Evolutionary conservation across 2,113 vertebrate genomes (phyloP), one percentile per base, ranked within the genome.

Genomic region (Solea senegalensis): DNA sequence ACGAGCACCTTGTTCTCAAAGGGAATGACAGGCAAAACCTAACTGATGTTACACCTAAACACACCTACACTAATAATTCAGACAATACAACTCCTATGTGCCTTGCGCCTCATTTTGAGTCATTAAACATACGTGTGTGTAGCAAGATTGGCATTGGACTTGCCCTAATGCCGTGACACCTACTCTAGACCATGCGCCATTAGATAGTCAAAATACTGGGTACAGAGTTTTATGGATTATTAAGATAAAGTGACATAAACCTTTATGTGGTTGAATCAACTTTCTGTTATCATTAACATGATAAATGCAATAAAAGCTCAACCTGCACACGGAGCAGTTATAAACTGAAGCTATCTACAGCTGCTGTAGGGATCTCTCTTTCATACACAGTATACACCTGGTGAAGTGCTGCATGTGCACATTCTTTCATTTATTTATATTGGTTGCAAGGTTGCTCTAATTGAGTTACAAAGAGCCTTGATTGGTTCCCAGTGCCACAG

Each of bases 401-500:
- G 11, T 52, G n/a, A 72, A 83, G 53, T 82, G 84, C 79, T 84
- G 68, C 67, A 72, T 78, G 64, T 65, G 76, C 76, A 65, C 62
- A 21, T 69, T 76, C 64, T 60, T 59, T 71, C 69, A 83, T 76
- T 75, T 65, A 63, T 76, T 81, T 64, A 57, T 62, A 62, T 75
- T 80, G 72, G 77, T 88, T 67, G 61, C 75, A 73, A 87, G 75
- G 79, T 85, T 80, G 66, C 65, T 82, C 65, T 76, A 80, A 81
- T 79, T 44, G 39, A 67, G 72, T 83, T 76, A 82, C 61, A 60
- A 58, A 84, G 75, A 67, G 69, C 48, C 61, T 54, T 78, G 84
- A 89, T 87, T 87, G 72, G 74, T 62, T 81, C 55, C 67, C 62
- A 71, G 75, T 61, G 72, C 65, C 74, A 71, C 11, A 4, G 65